Conservation (phyloP, 2,888 invertebrate genomes). For the Exephanes ischioxanthus region DNA sequence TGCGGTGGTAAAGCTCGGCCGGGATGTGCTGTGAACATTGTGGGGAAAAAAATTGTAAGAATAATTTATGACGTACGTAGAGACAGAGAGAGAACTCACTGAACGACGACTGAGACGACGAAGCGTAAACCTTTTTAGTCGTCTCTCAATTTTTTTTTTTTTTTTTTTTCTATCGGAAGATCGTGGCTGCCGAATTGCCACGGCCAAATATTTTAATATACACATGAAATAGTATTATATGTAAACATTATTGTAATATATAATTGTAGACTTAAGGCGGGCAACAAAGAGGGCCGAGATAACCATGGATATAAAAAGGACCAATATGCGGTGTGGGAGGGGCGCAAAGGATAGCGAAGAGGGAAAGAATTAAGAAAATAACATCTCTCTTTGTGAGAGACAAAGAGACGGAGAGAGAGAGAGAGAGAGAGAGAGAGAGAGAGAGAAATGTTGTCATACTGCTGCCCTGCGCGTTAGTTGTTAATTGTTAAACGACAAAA, state of each 20-base stretch:
- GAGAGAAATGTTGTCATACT: conserved; percentile 56
- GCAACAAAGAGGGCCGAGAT: conserved; percentile 69
- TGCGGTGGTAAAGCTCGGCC: conserved; percentile 47
- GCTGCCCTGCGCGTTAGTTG: conserved; percentile 70
- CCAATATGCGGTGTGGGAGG: conserved; percentile 72
- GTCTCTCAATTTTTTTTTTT: conserved; percentile 69
- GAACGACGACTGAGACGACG: conserved; percentile 65
- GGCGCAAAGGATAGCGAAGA: conserved; percentile 28
- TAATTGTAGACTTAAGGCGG: conserved; percentile 79
- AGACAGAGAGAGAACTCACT: conserved; percentile 33
- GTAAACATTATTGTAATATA: conserved; percentile 85
- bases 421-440: neutral
- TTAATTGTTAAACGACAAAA: conserved; percentile 72
- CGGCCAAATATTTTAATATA: conserved; percentile 83
- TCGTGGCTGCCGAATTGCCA: conserved; percentile 71
- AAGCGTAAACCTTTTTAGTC: neutral
- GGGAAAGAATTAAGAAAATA: neutral
- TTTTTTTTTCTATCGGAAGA: conserved; percentile 75
- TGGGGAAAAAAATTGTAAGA: conserved; percentile 64
- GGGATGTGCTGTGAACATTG: conserved; percentile 73
- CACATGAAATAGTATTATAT: conserved; percentile 83
- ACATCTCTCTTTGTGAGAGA: conserved; percentile 21
- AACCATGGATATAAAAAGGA: conserved; percentile 66
- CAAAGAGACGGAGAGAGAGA: conserved; percentile 40
- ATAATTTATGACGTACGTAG: conserved; percentile 68